Conservation (phyloP, 2,113 vertebrate genomes). For the Chauna torquata region DNA sequence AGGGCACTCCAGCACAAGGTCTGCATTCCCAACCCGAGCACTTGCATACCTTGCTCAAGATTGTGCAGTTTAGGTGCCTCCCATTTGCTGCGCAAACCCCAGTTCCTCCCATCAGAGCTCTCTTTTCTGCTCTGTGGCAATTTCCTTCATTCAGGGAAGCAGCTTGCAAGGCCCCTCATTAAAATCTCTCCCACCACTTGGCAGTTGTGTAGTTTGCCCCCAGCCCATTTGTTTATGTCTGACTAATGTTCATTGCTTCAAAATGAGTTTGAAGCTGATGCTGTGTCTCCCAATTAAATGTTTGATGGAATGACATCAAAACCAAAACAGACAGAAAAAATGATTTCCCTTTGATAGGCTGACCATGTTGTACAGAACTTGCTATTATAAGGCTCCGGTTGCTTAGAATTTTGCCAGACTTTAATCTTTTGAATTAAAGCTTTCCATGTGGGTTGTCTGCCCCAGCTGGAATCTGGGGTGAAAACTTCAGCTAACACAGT, state of each 20-base stretch:
- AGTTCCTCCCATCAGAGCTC: neutral
- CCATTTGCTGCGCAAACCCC: neutral
- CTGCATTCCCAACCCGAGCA: neutral
- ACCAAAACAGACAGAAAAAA: conserved; percentile 40
- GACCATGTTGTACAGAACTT: neutral
- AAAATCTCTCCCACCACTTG: neutral
- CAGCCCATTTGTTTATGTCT: conserved; percentile 4
- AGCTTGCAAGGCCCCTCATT: neutral
- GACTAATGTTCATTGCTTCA: conserved; percentile 8
- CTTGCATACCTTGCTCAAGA: neutral
- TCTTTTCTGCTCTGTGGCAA: neutral
- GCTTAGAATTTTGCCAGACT: conserved; percentile 5
- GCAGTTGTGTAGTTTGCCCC: neutral
- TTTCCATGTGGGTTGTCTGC: neutral
- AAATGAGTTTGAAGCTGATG: conserved; percentile 36
- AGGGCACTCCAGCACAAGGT: accelerated
- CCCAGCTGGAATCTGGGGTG: neutral
- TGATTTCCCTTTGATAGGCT: neutral
- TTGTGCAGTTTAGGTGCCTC: neutral
- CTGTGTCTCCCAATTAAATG: conserved; percentile 37
- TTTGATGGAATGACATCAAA: conserved; percentile 56
- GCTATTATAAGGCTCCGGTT: neutral
- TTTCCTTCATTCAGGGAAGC: neutral
- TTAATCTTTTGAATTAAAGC: conserved; percentile 4
- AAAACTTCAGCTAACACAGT: neutral